Base-by-base conservation (phyloP, 1,140 invertebrate genomes). In the Cherax quadricarinatus region DNA sequence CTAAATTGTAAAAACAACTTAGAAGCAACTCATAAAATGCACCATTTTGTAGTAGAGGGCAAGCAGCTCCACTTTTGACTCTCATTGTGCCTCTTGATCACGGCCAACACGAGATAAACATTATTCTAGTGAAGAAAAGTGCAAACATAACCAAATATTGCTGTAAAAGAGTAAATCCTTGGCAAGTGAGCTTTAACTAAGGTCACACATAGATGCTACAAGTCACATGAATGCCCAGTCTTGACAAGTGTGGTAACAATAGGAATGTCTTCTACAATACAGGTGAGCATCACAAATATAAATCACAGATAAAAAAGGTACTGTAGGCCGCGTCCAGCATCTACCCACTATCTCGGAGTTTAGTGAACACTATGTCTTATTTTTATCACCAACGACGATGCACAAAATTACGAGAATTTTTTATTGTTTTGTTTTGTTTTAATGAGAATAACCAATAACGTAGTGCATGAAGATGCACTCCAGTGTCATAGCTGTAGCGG, bases 271-370 rank as follows among this genome's bases (percentile, higher is more conserved):
- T 86, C 85, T 86, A 86, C 85, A 49, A 24, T 51, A 86, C 51
- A 78, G 79, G 51, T 89, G 88, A 89, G 79, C 88, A 89, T 89
- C 88, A 89, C 88, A 89, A 82, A 89, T 83, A 80, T 70, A 70
- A 49, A 89, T 89, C 88, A 89, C 88, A 89, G 88, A 89, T 89
- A 81, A 82, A 60, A 41, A 89, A 51, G 78, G 79, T 41, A 30
- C 41, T 41, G 48, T 41, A 51, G 18, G 53, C 16, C 78, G 18
- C 73, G 48, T 24, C n/a, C 70, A 75, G 70, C 70, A 75, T 75
- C 24, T n/a, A 30, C n/a, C n/a, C 70, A 75, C 70, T 75, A 75
- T 75, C 21, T 21, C 24, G n/a, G n/a, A 75, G 24, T 75, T 75
- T 75, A 75, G 0, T 75, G 70, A 30, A 30, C 30, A 12, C 62